A percentile compares a stretch with the other conserved stretches of the same genome.
phyloP scores from a whole-genome alignment of 2,888 invertebrate species.

The Nesidiocoris tenuis region DNA sequence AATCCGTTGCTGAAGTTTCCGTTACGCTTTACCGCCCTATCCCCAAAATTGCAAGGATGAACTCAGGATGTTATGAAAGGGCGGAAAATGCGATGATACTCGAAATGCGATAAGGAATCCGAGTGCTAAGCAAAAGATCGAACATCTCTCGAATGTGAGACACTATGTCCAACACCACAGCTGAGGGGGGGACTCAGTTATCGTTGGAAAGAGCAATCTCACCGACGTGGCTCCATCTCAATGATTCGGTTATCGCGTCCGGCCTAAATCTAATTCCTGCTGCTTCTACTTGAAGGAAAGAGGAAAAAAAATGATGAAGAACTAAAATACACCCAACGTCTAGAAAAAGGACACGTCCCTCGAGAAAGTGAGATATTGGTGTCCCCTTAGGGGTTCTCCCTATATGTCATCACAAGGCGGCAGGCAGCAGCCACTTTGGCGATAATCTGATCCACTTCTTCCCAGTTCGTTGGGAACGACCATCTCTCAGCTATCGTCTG shows the following conservation, averaged over 20 bases:
- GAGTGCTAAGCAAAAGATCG: slow-evolving; percentile 1
- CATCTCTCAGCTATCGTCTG: neutral
- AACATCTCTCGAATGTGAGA: neutral
- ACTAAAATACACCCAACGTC: neutral
- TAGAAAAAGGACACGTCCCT: slow-evolving; percentile 21
- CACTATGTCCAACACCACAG: slow-evolving; percentile 15
- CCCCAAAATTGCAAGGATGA: too few species aligned
- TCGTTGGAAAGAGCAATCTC: slow-evolving; percentile 16
- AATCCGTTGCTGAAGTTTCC: too few species aligned
- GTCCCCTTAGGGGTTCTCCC: slow-evolving; percentile 41
- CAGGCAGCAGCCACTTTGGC: slow-evolving; percentile 38
- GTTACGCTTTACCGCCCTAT: too few species aligned
- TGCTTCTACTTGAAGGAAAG: slow-evolving; percentile 1
- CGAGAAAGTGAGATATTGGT: slow-evolving; percentile 43
- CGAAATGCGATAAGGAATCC: slow-evolving; percentile 8
- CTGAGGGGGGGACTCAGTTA: slow-evolving; percentile 12
- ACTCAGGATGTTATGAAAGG: too few species aligned
- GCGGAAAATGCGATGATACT: neutral
- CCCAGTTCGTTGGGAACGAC: neutral
- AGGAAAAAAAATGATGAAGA: slow-evolving; percentile 14
- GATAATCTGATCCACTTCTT: slow-evolving; percentile 23
- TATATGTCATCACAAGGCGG: slow-evolving; percentile 45
- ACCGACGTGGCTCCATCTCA: slow-evolving; percentile 38
- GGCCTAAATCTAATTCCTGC: slow-evolving; percentile 37
- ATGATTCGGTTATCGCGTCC: slow-evolving; percentile 34